Conservation (phyloP, 2,113 vertebrate genomes). For the Brachirus orientalis region DNA sequence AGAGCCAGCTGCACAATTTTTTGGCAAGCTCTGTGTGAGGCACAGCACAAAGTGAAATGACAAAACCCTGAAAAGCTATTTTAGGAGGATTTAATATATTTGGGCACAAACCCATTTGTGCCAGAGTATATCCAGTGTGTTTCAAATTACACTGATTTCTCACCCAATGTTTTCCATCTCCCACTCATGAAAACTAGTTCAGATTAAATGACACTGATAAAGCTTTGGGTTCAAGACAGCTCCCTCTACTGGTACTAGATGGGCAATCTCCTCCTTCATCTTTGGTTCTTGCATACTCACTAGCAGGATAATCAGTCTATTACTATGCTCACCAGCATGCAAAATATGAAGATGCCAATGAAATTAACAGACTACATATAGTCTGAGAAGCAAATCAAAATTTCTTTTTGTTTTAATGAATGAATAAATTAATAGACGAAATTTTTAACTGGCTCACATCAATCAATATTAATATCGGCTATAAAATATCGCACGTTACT, state of each 20-base stretch:
- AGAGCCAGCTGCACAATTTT: slow-evolving; percentile 69
- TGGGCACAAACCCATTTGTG: slow-evolving; percentile 78
- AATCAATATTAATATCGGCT: neutral
- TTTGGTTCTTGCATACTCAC: too few relatives aligned
- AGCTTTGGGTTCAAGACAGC: slow-evolving; percentile 63
- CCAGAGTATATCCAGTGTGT: slow-evolving; percentile 77
- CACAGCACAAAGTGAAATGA: slow-evolving; percentile 67
- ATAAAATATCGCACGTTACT: neutral
- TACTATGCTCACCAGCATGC: too few relatives aligned
- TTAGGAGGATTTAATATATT: slow-evolving; percentile 72
- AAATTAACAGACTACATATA: neutral
- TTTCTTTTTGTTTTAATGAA: neutral
- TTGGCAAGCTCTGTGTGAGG: slow-evolving; percentile 77
- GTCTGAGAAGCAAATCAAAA: neutral
- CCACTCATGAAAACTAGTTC: slow-evolving; percentile 80
- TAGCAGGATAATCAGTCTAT: too few relatives aligned
- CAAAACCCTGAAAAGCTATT: slow-evolving; percentile 70
- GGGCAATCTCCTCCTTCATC: slow-evolving; percentile 20
- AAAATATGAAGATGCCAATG: neutral
- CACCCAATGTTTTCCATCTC: slow-evolving; percentile 80
- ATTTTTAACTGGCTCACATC: too few relatives aligned
- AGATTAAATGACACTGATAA: slow-evolving; percentile 80
- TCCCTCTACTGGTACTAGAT: slow-evolving; percentile 70
- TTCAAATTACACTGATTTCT: slow-evolving; percentile 79
- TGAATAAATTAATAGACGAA: neutral